A percentile compares a stretch with the other conserved stretches of the same genome.
Evolutionary conservation across 2,113 vertebrate species (phyloP).

Genomic region (Brienomyrus brachyistius): DNA sequence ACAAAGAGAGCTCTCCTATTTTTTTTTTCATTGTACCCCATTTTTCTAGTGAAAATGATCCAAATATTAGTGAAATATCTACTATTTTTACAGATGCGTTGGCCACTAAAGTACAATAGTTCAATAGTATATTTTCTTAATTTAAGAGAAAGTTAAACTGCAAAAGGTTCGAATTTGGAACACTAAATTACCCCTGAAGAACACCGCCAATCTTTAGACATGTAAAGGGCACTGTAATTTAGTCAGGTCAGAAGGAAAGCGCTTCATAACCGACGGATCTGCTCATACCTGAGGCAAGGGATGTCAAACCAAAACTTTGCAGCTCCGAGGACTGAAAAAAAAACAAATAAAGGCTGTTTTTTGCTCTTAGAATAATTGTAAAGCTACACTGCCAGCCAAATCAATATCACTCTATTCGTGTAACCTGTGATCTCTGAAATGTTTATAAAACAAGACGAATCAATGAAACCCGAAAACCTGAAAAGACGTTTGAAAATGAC

Average conservation of each 20-base stretch:
- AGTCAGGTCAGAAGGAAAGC: background rate
- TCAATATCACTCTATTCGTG: background rate
- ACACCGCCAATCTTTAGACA: background rate
- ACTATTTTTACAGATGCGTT: background rate
- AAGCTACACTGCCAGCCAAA: background rate
- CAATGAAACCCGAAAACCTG: background rate
- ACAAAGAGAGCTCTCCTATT: background rate
- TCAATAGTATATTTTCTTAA: background rate
- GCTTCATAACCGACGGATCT: background rate
- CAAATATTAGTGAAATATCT: background rate
- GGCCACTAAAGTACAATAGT: background rate
- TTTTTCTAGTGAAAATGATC: background rate
- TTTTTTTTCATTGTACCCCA: background rate
- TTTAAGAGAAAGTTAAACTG: background rate
- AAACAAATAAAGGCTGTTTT: background rate
- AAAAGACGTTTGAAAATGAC: background rate
- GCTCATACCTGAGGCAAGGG: constrained; percentile 44
- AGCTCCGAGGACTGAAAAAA: constrained; percentile 29
- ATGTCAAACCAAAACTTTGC: constrained; percentile 35
- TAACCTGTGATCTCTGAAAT: background rate
- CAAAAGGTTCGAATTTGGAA: background rate
- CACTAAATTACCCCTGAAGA: background rate
- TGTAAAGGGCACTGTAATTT: background rate
- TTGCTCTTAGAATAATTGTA: background rate
- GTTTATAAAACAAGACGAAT: background rate